Evolutionary conservation across 2,888 invertebrate genomes (phyloP), one percentile per base, ranked within the genome.

Genomic region (Ophraella communa): DNA sequence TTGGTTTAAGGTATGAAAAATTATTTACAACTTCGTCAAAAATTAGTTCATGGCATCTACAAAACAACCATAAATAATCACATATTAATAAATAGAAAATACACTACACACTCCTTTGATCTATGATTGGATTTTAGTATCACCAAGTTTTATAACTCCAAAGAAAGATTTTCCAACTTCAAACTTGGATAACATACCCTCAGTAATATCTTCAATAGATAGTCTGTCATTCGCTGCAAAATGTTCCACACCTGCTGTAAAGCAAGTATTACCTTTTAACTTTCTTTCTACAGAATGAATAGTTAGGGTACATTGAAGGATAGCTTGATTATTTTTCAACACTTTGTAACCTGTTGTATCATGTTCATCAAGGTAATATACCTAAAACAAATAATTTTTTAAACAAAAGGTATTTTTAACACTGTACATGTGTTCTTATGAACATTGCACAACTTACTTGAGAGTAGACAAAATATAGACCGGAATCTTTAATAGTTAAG

Each of bases 141-240:
- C 89, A 14, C 87, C 88, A n/a, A 91, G 81, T 80, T 91, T 92
- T 57, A 92, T 85, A n/a, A 92, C 84, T 33, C 93, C 94, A 73
- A 93, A 92, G 84, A 92, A 94, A 74, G 92, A 93, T 79, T 92
- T 92, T 70, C 91, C 91, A 1, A 87, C 85, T 74, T 90, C 87
- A 83, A 91, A 90, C 51, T 91, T 81, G 0, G 90, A 88, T 77
- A 88, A 89, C 53, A 90, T 82, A 52, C 87, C 86, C 11, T 88
- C 87, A 14, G 88, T 87, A 1, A 92, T 86, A 75, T 94, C 93
- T 57, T 88, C 86, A 10, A 94, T 81, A 4, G 88, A 87, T 11
- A 94, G 82, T 18, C 83, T 84, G 76, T 94, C 93, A 11, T 89
- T 87, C 24, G 85, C 84, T 45, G 83, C 83, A 7, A 92, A 81